Base-by-base conservation (phyloP, 37 sponge, comb jelly and placozoan species). In the Amphimedon queenslandica region DNA sequence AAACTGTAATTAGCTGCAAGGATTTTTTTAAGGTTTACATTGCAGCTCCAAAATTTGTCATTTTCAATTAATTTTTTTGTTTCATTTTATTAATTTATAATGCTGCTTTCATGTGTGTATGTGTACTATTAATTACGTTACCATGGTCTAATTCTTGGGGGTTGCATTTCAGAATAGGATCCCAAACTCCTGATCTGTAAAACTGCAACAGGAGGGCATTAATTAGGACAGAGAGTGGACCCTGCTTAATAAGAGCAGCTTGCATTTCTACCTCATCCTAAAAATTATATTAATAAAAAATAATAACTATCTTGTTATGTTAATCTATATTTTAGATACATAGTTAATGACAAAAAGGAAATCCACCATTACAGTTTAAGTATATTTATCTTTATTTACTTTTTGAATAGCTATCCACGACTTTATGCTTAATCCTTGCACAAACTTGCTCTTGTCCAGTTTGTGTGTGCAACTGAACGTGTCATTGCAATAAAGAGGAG, bases 131-230 rank as follows among this genome's bases (percentile, higher is more conserved):
- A 70, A 37, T 55, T 10, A 39, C 13, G 65, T 29, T 64, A 88
- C 88, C 91, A 55, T 93, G 93, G 63, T 93, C 88, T 10, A 79
- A 67, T 32, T 64, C 56, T 28, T 51, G 37, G 0, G 63, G 16
- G 41, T 77, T 53, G 41, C 93, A 83, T 42, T 61, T 40, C 0
- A 77, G 38, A 23, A 64, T 23, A 25, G 93, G 85, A 53, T 87
- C 75, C 89, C 88, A 93, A 40, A 93, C 93, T 11, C 93, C 93
- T 37, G 73, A 68, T 71, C 80, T 85, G 69, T 93, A 93, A 82
- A 93, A 93, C 77, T 93, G 88, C n/a, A 93, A 85, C 3, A 81
- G 18, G 8, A 28, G 69, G 16, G 93, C 93, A 75, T 93, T 64
- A 4, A 93, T 81, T 24, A 79, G 58, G 3, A 93, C 75, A 0